Percentiles rank a stretch among this genome's conserved stretches.
Conservation (phyloP, 2,888 invertebrate genomes). For the Drosophila pegasa region DNA sequence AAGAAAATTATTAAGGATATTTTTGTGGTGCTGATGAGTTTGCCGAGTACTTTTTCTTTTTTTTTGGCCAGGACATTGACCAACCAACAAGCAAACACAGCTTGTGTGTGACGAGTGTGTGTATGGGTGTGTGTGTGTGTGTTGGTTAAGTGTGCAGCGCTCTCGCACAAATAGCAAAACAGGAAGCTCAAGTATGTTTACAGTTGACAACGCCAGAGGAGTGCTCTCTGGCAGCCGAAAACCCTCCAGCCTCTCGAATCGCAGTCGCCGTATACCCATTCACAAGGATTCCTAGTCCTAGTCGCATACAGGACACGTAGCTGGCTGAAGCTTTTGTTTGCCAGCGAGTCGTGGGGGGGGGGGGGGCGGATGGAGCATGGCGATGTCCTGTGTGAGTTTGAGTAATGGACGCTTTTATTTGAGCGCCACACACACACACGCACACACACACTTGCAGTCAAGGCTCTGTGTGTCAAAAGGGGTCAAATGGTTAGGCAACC, state of each 20-base stretch:
- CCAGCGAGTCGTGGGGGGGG: constrained; percentile 19
- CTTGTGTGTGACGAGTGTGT: constrained; percentile 22
- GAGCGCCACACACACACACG: constrained; percentile 51
- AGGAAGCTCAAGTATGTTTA: constrained; percentile 80
- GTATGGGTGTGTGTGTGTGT: constrained; percentile 33
- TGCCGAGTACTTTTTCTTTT: constrained; percentile 69
- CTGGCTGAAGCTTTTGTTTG: constrained; percentile 60
- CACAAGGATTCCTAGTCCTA: constrained; percentile 1
- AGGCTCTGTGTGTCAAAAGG: constrained; percentile 78
- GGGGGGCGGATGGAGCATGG: not conserved
- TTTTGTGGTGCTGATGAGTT: constrained; percentile 83
- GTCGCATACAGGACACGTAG: constrained; percentile 58
- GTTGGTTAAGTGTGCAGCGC: constrained; percentile 53
- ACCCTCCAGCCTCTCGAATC: constrained; percentile 19
- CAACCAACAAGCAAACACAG: constrained; percentile 54
- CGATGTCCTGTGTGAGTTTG: constrained; percentile 55
- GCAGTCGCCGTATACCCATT: constrained; percentile 19
- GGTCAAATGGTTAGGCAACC: constrained; percentile 70
- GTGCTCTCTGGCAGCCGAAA: constrained; percentile 13
- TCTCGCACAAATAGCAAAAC: constrained; percentile 74
- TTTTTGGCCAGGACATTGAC: constrained; percentile 44
- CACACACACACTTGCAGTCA: constrained; percentile 17
- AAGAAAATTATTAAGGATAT: constrained; percentile 83
- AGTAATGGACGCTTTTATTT: constrained; percentile 82
- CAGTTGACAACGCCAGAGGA: constrained; percentile 77